Conservation (phyloP, 2,888 invertebrate species). For the Ormyrus thymus region DNA sequence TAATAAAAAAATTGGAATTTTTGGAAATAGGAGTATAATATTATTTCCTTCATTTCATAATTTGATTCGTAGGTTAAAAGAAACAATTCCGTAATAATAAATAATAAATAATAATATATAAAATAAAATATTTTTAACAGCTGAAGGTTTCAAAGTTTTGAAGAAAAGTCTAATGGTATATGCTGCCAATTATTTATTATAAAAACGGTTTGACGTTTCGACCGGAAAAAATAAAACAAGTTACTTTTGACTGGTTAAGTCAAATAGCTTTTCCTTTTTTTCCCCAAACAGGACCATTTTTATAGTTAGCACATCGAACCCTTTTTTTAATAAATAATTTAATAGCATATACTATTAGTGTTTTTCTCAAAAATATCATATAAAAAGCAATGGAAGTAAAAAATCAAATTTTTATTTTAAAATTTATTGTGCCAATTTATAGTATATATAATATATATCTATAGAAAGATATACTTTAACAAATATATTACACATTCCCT, state of each 20-base stretch:
- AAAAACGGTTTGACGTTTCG: too few relatives aligned
- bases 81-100: not conserved
- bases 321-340: too few relatives aligned
- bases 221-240: too few relatives aligned
- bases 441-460: constrained; percentile 54
- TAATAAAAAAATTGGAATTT: constrained; percentile 52
- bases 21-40: not conserved
- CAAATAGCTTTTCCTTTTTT: too few relatives aligned
- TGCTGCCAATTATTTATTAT: too few relatives aligned
- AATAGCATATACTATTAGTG: too few relatives aligned
- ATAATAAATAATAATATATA: not conserved
- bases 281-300: too few relatives aligned
- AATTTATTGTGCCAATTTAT: constrained; percentile 58
- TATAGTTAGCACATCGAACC: too few relatives aligned
- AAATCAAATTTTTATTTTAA: constrained; percentile 43
- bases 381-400: too few relatives aligned
- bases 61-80: not conserved
- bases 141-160: constrained; percentile 72
- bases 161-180: not conserved
- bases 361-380: too few relatives aligned
- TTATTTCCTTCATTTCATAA: not conserved
- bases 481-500: constrained; percentile 58
- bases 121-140: constrained; percentile 77
- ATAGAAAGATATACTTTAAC: constrained; percentile 54
- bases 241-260: too few relatives aligned